Conservation (phyloP, 53 echinoderm and acorn worm genomes). For the Temnopleurus reevesii region DNA sequence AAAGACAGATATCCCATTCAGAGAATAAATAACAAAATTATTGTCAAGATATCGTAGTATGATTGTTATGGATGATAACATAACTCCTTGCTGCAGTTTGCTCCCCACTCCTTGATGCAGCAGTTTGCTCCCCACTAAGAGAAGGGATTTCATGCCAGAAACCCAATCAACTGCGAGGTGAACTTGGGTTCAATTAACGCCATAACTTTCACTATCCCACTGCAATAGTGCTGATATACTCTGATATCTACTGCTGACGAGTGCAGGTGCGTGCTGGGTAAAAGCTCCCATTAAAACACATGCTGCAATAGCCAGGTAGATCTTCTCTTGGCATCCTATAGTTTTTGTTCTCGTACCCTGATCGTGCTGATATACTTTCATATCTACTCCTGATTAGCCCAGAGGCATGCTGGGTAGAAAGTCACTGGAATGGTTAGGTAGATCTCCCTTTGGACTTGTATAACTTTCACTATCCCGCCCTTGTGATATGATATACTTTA, state of each 20-base stretch:
- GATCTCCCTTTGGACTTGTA: too few relatives aligned
- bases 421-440: too few relatives aligned
- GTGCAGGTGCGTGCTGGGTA: neutral
- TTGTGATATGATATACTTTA: too few relatives aligned
- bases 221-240: neutral
- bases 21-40: too few relatives aligned
- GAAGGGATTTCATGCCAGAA: neutral
- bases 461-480: too few relatives aligned
- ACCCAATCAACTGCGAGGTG: neutral
- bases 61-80: neutral
- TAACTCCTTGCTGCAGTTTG: neutral
- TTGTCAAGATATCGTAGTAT: neutral
- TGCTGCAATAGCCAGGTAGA: too few relatives aligned
- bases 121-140: neutral
- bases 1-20: too few relatives aligned
- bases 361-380: too few relatives aligned
- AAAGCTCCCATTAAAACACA: too few relatives aligned
- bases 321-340: too few relatives aligned
- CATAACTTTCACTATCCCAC: neutral
- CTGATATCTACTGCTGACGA: neutral
- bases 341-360: too few relatives aligned
- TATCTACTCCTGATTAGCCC: neutral
- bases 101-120: neutral
- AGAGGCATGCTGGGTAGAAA: constrained; percentile 2
- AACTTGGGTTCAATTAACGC: neutral